These are phyloP conservation scores for Diarsia rubi DNA, from an alignment of 2,888 invertebrate genomes.

Conservation along the genomic window DNA sequence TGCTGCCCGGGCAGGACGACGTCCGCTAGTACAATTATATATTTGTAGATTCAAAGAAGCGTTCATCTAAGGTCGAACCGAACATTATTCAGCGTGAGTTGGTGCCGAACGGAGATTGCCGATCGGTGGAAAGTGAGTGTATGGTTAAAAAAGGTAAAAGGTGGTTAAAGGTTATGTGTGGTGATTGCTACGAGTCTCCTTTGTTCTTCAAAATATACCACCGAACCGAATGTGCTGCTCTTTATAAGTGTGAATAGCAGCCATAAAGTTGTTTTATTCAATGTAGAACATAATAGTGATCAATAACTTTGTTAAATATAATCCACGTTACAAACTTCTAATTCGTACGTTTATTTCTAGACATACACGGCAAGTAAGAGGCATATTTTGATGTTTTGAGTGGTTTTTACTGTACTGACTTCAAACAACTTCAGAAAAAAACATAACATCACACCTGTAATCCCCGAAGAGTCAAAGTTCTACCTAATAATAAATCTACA, in stretches of 20 bases:
- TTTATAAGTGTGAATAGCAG: not conserved
- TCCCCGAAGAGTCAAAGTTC: no score
- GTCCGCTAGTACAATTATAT: no score
- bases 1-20: no score
- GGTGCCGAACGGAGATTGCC: not conserved
- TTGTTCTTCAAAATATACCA: not conserved
- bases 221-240: not conserved
- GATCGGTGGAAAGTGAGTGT: no score
- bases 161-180: not conserved
- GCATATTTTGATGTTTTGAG: not conserved
- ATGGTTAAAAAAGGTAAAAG: no score
- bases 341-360: conserved; percentile 1
- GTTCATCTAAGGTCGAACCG: not conserved
- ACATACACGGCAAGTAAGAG: not conserved
- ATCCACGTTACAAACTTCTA: not conserved
- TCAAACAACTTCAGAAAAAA: not conserved
- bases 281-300: not conserved
- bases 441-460: no score
- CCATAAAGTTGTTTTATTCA: conserved; percentile 1
- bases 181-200: not conserved
- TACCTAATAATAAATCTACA: no score
- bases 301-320: not conserved
- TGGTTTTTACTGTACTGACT: not conserved
- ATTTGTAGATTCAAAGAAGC: not conserved
- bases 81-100: not conserved